A percentile compares a stretch with the other conserved stretches of the same genome.
phyloP scores from a whole-genome alignment of 2,888 invertebrate genomes.

The Vanessa cardui region DNA sequence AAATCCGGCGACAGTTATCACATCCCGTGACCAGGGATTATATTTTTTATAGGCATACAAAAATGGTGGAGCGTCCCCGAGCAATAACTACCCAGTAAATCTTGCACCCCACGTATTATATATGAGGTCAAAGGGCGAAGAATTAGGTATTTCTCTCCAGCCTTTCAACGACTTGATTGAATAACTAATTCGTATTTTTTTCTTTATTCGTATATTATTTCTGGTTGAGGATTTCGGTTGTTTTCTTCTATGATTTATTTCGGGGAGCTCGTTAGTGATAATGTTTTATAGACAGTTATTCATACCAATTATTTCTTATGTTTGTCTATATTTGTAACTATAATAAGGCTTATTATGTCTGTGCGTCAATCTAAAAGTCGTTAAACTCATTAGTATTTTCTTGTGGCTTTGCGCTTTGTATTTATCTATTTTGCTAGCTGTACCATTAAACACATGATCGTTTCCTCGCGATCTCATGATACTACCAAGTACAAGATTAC shows the following conservation, averaged over 20 bases:
- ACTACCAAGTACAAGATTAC: too few relatives aligned
- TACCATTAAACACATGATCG: too few relatives aligned
- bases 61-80: conserved; percentile 35
- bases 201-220: neutral
- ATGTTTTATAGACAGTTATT: neutral
- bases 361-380: too few relatives aligned
- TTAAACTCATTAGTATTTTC: too few relatives aligned
- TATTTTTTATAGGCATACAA: conserved; percentile 31
- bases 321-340: neutral
- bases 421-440: too few relatives aligned
- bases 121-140: conserved; percentile 43
- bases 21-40: conserved; percentile 25
- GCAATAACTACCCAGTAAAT: conserved; percentile 40
- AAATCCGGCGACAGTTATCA: conserved; percentile 18
- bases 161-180: conserved; percentile 26
- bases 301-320: neutral
- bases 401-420: too few relatives aligned
- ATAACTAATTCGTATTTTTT: conserved; percentile 14
- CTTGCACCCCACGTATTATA: conserved; percentile 44
- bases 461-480: too few relatives aligned
- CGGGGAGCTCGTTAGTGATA: neutral
- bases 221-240: neutral
- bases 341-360: too few relatives aligned
- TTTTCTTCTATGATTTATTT: neutral
- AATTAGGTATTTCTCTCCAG: conserved; percentile 32